A percentile compares a stretch with the other conserved stretches of the same genome.
Evolutionary conservation across 2,797 vertebrate species (phyloP).

Genomic region (Falco naumanni): DNA sequence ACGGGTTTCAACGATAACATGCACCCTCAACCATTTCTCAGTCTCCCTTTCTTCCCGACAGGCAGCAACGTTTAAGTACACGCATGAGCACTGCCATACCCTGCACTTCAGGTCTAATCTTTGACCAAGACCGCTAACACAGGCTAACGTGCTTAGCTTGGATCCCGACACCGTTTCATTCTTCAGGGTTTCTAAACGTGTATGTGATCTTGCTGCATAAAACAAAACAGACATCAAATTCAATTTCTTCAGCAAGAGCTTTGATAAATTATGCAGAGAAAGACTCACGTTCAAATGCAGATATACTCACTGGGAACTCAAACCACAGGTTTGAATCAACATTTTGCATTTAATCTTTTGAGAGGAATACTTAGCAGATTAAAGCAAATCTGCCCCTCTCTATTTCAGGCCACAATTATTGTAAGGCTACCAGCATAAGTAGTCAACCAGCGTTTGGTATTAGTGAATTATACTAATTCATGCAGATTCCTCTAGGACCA

Average conservation of each 20-base stretch:
- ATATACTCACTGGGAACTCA: background rate
- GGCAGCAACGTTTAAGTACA: background rate
- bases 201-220: background rate
- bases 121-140: background rate
- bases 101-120: background rate
- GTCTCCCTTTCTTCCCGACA: background rate
- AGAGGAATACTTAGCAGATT: slow-evolving; percentile 37
- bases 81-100: background rate
- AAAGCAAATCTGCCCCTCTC: slow-evolving; percentile 24
- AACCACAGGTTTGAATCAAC: background rate
- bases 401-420: slow-evolving; percentile 17
- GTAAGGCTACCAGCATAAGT: background rate
- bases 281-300: background rate
- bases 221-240: background rate
- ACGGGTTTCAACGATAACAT: rapidly evolving
- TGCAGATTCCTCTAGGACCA: background rate
- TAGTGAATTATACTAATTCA: background rate
- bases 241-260: background rate
- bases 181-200: background rate
- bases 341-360: slow-evolving; percentile 35
- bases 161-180: background rate
- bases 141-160: background rate
- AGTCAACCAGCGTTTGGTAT: background rate
- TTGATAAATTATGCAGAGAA: slow-evolving; percentile 36
- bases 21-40: background rate